Base-by-base conservation (phyloP, 1,140 invertebrate genomes). In the Zaprionus vittiger region DNA sequence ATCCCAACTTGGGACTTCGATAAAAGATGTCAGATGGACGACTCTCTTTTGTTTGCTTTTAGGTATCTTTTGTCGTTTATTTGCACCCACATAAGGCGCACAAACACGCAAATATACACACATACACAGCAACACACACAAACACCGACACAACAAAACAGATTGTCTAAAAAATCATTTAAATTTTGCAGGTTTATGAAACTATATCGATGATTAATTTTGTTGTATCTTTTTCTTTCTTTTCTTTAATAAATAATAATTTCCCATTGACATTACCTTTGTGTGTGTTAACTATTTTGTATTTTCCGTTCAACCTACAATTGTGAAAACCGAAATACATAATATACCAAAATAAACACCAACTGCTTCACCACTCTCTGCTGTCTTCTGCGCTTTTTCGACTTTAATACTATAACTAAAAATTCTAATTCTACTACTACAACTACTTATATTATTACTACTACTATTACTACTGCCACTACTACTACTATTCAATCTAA, bases 171-270 rank as follows among this genome's bases (percentile, higher is more conserved):
- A 66, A 66, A 44, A 34, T 55, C 57, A 54, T 69, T 69, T 56
- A 74, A 69, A 70, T 57, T 63, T 73, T 73, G 22, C 73, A 72
- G 67, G 68, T 76, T 76, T 54, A 71, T 63, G 28, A 26, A 55
- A 64, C 62, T 76, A 76, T 64, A 61, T 64, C 61, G 66, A 75
- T 75, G 56, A 78, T 78, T 75, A 78, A 78, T 89, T 90, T 65
- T 78, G 73, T 87, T 89, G 22, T 77, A 84, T 78, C 78, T 84
- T 87, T 80, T 77, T 73, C 70, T 78, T 80, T 77, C 61, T 77
- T 86, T 79, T 89, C 66, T 78, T 74, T 73, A 73, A 77, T 63
- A 75, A 82, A 65, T 80, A 20, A 63, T 47, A 52, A 22, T 63
- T 77, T 57, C 41, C 38, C 24, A 52, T 74, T 75, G 60, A 60